Evolutionary conservation across 1,140 invertebrate species (phyloP).

Genomic region (Caerostris darwini): DNA sequence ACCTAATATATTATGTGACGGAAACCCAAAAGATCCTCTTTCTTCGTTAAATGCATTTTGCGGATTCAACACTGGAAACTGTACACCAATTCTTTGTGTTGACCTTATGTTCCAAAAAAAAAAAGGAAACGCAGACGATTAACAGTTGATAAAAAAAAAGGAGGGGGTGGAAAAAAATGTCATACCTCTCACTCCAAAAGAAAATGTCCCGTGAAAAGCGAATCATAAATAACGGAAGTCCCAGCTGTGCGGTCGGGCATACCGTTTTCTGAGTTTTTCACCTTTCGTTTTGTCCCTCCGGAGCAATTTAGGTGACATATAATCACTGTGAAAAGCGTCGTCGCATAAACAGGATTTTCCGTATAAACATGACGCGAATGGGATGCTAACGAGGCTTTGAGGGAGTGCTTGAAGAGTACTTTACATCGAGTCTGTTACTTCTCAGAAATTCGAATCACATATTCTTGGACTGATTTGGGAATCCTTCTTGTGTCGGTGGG

Average conservation of each 20-base stretch:
- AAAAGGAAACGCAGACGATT: neutral
- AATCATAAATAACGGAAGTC: conserved; percentile 56
- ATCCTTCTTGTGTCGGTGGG: too few relatives aligned
- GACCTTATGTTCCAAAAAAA: neutral
- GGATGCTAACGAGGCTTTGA: neutral
- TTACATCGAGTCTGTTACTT: too few relatives aligned
- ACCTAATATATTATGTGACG: neutral
- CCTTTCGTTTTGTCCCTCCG: neutral
- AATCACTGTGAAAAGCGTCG: conserved; percentile 20
- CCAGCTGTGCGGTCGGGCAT: conserved; percentile 39
- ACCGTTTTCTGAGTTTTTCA: neutral
- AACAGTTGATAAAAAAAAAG: conserved; percentile 1
- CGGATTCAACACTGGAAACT: neutral
- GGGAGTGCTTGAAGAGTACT: neutral
- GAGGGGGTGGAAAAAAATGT: neutral
- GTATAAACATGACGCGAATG: conserved; percentile 17
- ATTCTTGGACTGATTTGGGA: too few relatives aligned
- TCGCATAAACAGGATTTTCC: conserved; percentile 58
- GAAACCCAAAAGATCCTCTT: neutral
- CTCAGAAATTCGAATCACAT: too few relatives aligned
- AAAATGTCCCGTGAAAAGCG: conserved; percentile 34
- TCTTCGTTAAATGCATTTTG: neutral
- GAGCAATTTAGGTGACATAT: conserved; percentile 38
- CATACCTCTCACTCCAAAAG: neutral
- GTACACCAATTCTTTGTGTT: neutral